Conservation (phyloP, 2,113 vertebrate genomes). For the Ptilonorhynchus violaceus region DNA sequence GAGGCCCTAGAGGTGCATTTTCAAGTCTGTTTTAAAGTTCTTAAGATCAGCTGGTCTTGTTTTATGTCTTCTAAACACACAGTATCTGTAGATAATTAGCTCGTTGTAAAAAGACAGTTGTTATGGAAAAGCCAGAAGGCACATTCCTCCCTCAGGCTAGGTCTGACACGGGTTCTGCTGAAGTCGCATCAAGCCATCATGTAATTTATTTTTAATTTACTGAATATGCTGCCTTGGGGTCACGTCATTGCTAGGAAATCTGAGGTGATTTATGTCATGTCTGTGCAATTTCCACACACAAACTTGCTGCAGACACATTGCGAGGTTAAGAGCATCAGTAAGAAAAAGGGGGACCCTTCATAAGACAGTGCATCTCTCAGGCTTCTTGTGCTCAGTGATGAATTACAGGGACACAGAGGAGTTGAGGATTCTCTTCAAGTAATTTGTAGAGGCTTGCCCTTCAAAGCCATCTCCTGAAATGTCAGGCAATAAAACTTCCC, state of each 20-base stretch:
- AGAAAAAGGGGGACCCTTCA: not conserved
- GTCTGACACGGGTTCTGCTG: not conserved
- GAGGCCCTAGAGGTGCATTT: not conserved
- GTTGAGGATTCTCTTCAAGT: not conserved
- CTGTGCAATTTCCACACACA: not conserved
- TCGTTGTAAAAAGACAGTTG: conserved; percentile 32
- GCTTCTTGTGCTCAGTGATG: not conserved
- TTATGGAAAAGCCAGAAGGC: conserved; percentile 34
- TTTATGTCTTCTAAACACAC: conserved; percentile 28
- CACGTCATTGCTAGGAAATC: conserved; percentile 13
- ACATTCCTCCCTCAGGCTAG: conserved; percentile 33
- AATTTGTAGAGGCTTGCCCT: not conserved
- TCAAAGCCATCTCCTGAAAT: not conserved
- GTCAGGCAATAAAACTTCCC: not conserved
- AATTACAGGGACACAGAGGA: not conserved
- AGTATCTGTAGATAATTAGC: conserved; percentile 57
- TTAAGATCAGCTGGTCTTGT: conserved; percentile 24
- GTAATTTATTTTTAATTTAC: conserved; percentile 62
- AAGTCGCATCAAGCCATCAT: not conserved
- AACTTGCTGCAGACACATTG: not conserved
- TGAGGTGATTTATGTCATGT: not conserved
- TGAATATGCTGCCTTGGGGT: not conserved
- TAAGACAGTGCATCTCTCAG: not conserved
- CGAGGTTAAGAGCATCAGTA: not conserved
- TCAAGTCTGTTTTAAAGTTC: not conserved